These are phyloP conservation scores for Anser brachyrhynchus DNA, from an alignment of 2,113 vertebrate species.

Conservation along the genomic window DNA sequence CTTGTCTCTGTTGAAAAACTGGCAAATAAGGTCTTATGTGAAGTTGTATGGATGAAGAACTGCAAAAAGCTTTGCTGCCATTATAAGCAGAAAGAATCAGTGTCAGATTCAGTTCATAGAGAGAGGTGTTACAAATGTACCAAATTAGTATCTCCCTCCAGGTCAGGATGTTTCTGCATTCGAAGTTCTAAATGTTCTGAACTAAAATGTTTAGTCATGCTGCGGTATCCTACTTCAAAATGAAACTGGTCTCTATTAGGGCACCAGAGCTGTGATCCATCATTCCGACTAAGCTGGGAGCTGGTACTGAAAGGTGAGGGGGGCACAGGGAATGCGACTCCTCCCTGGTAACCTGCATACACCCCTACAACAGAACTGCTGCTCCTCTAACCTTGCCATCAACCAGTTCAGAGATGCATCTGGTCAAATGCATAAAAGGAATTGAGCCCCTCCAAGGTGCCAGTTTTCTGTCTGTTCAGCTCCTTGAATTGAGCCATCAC, in stretches of 20 bases:
- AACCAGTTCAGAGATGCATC: neutral
- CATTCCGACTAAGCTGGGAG: neutral
- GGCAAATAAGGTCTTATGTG: neutral
- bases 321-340: rapidly evolving
- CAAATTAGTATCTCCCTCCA: neutral
- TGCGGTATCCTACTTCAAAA: neutral
- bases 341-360: rapidly evolving
- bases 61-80: neutral
- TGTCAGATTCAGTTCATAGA: neutral
- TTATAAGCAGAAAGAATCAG: neutral
- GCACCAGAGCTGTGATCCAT: neutral
- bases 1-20: neutral
- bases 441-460: neutral
- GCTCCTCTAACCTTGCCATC: neutral
- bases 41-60: neutral
- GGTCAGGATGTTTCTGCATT: neutral
- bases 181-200: neutral
- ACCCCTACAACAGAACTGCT: neutral
- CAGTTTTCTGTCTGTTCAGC: rapidly evolving
- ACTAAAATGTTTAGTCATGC: neutral
- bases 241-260: neutral
- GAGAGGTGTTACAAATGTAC: neutral
- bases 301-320: neutral
- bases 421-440: rapidly evolving
- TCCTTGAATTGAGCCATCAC: neutral